phyloP scores from a whole-genome alignment of 2,797 vertebrate species.

The Rhinatrema bivittatum region DNA sequence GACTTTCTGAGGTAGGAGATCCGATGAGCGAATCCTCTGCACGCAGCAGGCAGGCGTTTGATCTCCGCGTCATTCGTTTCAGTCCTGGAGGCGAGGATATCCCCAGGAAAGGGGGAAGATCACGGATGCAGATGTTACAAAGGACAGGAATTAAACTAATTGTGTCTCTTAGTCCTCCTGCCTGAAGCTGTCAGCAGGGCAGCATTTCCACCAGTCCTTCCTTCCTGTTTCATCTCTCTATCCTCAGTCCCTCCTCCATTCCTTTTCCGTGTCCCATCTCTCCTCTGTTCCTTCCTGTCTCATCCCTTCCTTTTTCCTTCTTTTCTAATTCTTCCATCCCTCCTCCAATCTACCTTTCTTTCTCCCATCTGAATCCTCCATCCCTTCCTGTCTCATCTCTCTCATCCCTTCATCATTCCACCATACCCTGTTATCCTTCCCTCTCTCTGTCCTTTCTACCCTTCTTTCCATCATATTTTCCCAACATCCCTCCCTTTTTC shows the following conservation, averaged over 20 bases:
- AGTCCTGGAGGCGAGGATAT: no score
- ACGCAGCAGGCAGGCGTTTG: no score
- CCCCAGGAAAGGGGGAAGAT: not conserved
- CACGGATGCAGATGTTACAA: no score
- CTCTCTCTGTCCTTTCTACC: not conserved
- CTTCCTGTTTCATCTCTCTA: slow-evolving; percentile 15
- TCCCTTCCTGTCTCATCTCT: not conserved
- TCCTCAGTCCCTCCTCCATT: no score
- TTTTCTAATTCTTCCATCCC: not conserved
- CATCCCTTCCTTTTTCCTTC: not conserved
- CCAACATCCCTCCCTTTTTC: not conserved
- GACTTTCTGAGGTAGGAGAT: no score
- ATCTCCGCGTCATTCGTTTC: no score
- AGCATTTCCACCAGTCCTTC: slow-evolving; percentile 3
- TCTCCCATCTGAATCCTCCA: not conserved
- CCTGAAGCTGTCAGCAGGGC: no score
- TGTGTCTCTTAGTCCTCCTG: no score
- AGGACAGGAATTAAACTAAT: not conserved
- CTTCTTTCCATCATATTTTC: not conserved
- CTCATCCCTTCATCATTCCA: no score
- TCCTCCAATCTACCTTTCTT: not conserved
- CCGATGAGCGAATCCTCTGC: no score
- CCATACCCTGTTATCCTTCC: not conserved
- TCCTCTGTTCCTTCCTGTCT: not conserved
- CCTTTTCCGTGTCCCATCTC: not conserved